Conservation (phyloP, 2,888 invertebrate species). For the Acronicta aceris region DNA sequence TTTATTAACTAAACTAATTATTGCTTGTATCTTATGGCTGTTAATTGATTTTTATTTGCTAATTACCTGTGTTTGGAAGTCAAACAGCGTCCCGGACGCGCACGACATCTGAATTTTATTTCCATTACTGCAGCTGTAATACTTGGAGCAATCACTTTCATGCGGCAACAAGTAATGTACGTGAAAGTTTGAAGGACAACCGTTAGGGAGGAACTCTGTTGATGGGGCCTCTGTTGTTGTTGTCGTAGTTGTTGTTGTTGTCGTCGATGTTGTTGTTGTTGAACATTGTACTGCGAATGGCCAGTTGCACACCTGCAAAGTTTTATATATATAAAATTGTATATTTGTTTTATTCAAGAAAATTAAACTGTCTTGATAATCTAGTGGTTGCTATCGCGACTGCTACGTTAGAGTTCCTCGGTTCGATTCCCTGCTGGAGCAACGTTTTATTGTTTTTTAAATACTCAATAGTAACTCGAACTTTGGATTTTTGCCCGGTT, state of each 20-base stretch:
- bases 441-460: no score
- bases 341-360: no score
- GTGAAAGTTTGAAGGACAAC: slow-evolving; percentile 68
- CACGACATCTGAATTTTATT: slow-evolving; percentile 61
- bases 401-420: neutral
- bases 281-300: slow-evolving; percentile 36
- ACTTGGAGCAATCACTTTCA: slow-evolving; percentile 67
- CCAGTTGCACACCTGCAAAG: slow-evolving; percentile 44
- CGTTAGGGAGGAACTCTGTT: slow-evolving; percentile 48
- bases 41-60: no score
- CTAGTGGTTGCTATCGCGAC: no score
- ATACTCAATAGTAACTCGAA: no score
- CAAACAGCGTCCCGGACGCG: slow-evolving; percentile 63
- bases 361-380: no score
- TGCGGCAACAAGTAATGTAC: slow-evolving; percentile 68
- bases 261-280: slow-evolving; percentile 1
- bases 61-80: slow-evolving; percentile 62
- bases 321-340: neutral
- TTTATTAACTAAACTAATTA: no score
- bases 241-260: slow-evolving; percentile 3
- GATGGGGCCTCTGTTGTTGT: slow-evolving; percentile 5
- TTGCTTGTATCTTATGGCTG: no score
- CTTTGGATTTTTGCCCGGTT: no score
- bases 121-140: slow-evolving; percentile 68
- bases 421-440: neutral